A percentile compares a stretch with the other conserved stretches of the same genome.
Conservation (phyloP, 2,113 vertebrate genomes). For the Ochotona curzoniae region DNA sequence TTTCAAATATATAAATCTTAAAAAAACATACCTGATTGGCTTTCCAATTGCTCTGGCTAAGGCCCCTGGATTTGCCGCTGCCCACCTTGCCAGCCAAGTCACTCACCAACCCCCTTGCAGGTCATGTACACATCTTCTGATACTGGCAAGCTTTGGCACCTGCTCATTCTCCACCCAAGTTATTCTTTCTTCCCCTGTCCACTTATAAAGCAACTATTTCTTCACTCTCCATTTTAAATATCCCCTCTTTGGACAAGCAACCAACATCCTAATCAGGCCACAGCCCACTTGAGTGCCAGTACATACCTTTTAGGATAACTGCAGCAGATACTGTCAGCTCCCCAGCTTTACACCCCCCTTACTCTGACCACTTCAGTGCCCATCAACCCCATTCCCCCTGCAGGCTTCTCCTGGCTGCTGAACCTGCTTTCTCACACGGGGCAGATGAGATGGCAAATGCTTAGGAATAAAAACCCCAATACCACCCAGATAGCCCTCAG, state of each 20-base stretch:
- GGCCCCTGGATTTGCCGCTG: background rate
- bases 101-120: background rate
- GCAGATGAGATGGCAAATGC: background rate
- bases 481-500: background rate
- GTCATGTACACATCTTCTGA: background rate
- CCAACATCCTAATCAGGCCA: background rate
- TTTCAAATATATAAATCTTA: no score
- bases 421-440: background rate
- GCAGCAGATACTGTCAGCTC: background rate
- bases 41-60: background rate
- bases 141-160: background rate
- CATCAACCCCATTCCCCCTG: background rate
- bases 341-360: background rate
- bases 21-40: background rate
- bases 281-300: background rate
- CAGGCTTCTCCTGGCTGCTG: background rate
- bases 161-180: background rate
- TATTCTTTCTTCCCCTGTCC: background rate
- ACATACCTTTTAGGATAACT: background rate
- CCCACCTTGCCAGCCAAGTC: background rate
- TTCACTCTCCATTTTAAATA: background rate
- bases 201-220: background rate
- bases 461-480: background rate
- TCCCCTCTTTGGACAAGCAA: background rate
- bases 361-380: background rate